Evolutionary conservation across 2,888 invertebrate genomes (phyloP).

Genomic region (Drosophila emarginata): DNA sequence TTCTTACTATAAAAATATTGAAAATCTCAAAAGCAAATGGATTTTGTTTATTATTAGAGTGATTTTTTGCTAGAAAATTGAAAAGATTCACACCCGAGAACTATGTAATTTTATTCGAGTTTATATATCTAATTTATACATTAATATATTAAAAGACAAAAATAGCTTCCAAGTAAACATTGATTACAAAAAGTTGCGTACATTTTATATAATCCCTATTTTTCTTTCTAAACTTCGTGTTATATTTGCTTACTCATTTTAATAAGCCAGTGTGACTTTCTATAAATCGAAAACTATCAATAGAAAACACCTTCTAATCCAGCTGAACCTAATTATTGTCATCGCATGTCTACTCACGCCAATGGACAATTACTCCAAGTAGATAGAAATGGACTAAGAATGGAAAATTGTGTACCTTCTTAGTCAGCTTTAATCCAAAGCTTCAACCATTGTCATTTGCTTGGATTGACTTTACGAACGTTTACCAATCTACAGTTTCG

Average conservation of each 20-base stretch:
- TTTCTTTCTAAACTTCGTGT: not conserved
- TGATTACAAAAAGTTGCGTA: too few species aligned
- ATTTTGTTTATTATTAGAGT: too few species aligned
- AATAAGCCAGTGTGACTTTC: not conserved
- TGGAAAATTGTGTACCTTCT: constrained; percentile 32
- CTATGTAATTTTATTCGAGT: too few species aligned
- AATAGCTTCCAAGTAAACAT: too few species aligned
- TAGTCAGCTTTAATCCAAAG: constrained; percentile 47
- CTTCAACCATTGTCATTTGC: constrained; percentile 56
- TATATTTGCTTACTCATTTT: not conserved
- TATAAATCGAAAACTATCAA: not conserved
- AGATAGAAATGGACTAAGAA: constrained; percentile 20
- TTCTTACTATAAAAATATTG: too few species aligned
- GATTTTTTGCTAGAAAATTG: too few species aligned
- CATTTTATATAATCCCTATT: not conserved
- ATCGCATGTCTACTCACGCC: constrained; percentile 34
- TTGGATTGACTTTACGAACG: constrained; percentile 48
- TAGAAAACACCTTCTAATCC: constrained; percentile 13
- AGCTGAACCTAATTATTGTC: constrained; percentile 1
- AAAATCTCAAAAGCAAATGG: too few species aligned
- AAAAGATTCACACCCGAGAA: too few species aligned
- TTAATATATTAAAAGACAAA: too few species aligned
- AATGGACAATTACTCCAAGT: constrained; percentile 38
- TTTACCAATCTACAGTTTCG: constrained; percentile 14
- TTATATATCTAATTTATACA: too few species aligned